Percentiles rank a stretch among this genome's conserved stretches.
phyloP scores from a whole-genome alignment of 2,888 invertebrate genomes.

The Mythimna vitellina region DNA sequence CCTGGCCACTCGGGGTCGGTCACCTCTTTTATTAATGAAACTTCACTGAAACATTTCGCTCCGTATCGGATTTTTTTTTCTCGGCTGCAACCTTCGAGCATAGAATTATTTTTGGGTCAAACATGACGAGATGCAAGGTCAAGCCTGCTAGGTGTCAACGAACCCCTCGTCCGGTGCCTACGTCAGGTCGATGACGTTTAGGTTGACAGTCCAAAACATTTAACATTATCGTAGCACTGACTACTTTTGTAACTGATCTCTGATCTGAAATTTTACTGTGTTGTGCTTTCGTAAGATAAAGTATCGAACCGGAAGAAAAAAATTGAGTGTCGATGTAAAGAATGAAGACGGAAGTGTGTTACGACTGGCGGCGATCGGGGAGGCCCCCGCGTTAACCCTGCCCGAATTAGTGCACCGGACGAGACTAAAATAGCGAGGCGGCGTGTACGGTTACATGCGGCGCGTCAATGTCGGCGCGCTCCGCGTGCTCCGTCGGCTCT shows the following conservation, averaged over 20 bases:
- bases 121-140: conserved; percentile 86
- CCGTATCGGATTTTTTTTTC: conserved; percentile 60
- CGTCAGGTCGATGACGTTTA: conserved; percentile 88
- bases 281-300: conserved; percentile 64
- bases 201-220: conserved; percentile 76
- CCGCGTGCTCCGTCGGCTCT: conserved; percentile 78
- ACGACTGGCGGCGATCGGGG: conserved; percentile 81
- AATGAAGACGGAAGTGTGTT: conserved; percentile 87
- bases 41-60: conserved; percentile 57
- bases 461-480: conserved; percentile 87
- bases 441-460: conserved; percentile 90
- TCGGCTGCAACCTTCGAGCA: conserved; percentile 55
- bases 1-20: conserved; percentile 83
- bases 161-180: conserved; percentile 86
- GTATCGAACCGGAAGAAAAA: conserved; percentile 64
- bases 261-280: conserved; percentile 62
- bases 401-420: conserved; percentile 90
- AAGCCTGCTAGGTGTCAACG: conserved; percentile 87
- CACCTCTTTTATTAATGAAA: conserved; percentile 78
- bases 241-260: conserved; percentile 37
- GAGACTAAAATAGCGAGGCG: conserved; percentile 89
- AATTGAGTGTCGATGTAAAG: conserved; percentile 81
- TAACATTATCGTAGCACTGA: conserved; percentile 48
- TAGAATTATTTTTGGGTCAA: conserved; percentile 83
- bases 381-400: conserved; percentile 90